Base-by-base conservation (phyloP, 2,113 vertebrate genomes). In the Pollachius pollachius region DNA sequence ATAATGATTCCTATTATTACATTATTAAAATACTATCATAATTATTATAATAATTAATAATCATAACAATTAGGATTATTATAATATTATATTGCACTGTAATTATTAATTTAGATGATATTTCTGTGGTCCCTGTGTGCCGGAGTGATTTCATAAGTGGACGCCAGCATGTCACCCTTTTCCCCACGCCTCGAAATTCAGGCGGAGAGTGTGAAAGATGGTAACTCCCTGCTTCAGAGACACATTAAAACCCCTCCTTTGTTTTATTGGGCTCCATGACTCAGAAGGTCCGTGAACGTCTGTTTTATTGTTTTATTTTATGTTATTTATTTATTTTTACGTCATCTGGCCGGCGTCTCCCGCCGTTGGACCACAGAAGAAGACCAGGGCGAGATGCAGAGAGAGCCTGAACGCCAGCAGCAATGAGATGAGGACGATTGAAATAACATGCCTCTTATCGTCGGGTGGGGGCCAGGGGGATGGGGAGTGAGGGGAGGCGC, bases 341-440 rank as follows among this genome's bases (percentile, higher is more conserved):
- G 21, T 23, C 21, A 23, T 23, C 21, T 23, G 21, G 21, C 21
- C 21, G 2, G 21, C 21, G 21, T 23, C 21, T 23, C 21, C 21
- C 21, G 21, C 21, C 21, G 21, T 23, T 2, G 21, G 21, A 23
- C 21, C 21, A 23, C 21, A 23, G 41, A 48, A 30, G 30, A 30
- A 30, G 30, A 30, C 0, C 30, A 30, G 30, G 30, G 30, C 30
- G 73, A 86, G 81, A 87, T 72, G 58, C 76, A 76, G 83, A 78
- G 54, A 57, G 77, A 78, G 76, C 75, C 77, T 23, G 37, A 9
- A 1, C 7, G 41, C 41, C 9, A 2, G 41, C 41, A 79, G 88
- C 81, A 30, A 83, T 87, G 85, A 82, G 85, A 87, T 87, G 78
- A 87, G 58, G 71, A 82, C 80, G 83, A 89, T 89, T 89, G 85